phyloP scores from a whole-genome alignment of 2,888 invertebrate species.

The Xestoiulus laeticollis region DNA sequence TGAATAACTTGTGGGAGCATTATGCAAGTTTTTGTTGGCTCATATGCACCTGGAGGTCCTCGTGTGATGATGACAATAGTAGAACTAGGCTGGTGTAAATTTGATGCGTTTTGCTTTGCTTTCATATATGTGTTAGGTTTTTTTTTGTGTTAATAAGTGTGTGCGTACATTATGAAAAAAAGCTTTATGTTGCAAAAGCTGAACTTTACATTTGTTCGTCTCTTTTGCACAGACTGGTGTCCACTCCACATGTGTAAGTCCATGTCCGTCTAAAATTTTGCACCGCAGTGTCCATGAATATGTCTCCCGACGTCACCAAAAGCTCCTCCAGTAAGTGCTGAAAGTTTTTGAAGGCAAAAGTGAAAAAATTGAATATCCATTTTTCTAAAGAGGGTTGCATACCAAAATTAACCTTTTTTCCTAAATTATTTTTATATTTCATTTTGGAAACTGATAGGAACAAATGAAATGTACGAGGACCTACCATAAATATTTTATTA shows the following conservation, averaged over 20 bases:
- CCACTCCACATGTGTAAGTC: neutral
- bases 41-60: neutral
- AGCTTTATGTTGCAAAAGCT: neutral
- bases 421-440: neutral
- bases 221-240: constrained; percentile 23
- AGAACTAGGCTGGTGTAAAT: neutral
- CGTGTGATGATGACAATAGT: neutral
- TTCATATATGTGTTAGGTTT: neutral
- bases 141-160: neutral
- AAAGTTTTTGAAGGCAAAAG: neutral
- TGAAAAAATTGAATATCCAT: neutral
- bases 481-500: too few relatives aligned
- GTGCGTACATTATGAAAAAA: too few relatives aligned
- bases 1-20: neutral
- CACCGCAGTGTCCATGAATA: neutral
- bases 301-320: neutral
- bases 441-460: too few relatives aligned
- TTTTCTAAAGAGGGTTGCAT: neutral
- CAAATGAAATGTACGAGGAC: too few relatives aligned
- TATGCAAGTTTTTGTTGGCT: neutral
- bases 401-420: too few relatives aligned
- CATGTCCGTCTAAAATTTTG: neutral
- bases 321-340: neutral
- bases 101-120: neutral
- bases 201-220: neutral